These are phyloP conservation scores for Cephalopachus bancanus DNA, from an alignment of 2,797 vertebrate genomes.

Conservation along the genomic window DNA sequence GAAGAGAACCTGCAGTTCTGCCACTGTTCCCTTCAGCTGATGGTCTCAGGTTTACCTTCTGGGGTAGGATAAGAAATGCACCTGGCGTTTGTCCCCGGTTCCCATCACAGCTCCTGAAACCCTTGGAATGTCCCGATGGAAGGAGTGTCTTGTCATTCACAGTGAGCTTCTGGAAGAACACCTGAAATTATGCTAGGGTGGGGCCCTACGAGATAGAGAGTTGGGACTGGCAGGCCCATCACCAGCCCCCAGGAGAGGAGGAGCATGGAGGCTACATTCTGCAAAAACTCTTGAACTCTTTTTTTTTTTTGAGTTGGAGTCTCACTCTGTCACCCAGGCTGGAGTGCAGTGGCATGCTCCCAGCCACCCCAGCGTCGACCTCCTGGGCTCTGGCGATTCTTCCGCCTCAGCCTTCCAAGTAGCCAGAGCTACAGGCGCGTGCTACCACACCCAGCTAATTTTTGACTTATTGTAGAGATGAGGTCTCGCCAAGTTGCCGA, in stretches of 20 bases:
- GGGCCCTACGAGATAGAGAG: accelerated
- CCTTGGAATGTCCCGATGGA: background rate
- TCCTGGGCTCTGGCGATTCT: too few relatives aligned
- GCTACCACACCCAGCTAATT: too few relatives aligned
- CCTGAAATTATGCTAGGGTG: background rate
- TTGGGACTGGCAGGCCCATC: background rate
- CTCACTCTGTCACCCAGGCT: too few relatives aligned
- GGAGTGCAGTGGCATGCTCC: too few relatives aligned
- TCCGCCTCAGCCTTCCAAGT: too few relatives aligned
- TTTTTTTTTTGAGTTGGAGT: too few relatives aligned
- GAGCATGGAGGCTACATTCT: background rate
- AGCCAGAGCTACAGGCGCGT: too few relatives aligned
- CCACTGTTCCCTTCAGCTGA: accelerated
- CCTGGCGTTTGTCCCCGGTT: background rate
- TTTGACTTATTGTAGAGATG: too few relatives aligned
- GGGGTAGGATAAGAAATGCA: background rate
- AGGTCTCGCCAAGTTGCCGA: too few relatives aligned
- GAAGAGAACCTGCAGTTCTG: background rate
- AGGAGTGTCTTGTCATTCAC: background rate
- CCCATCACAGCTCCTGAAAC: background rate
- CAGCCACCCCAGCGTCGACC: too few relatives aligned
- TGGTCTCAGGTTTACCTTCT: background rate
- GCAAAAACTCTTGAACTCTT: background rate
- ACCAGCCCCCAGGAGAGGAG: background rate
- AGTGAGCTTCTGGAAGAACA: background rate